Evolutionary conservation across 2,113 vertebrate species (phyloP).

Genomic region (Apaloderma vittatum): DNA sequence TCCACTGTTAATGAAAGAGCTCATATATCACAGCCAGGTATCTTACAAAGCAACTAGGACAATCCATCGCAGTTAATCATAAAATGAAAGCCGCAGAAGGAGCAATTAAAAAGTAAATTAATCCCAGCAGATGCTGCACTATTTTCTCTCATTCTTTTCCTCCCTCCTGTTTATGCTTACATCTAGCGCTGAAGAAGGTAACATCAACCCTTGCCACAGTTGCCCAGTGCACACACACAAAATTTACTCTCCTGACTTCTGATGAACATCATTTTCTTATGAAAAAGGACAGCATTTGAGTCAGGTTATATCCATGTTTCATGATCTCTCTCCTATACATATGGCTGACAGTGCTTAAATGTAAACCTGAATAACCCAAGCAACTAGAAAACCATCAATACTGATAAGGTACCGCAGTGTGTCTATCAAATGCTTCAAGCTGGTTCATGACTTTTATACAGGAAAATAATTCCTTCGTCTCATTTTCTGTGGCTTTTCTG

Average conservation of each 20-base stretch:
- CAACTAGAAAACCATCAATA: not conserved
- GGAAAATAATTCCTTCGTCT: not conserved
- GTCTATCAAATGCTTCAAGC: not conserved
- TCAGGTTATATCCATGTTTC: not conserved
- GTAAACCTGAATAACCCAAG: not conserved
- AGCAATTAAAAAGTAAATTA: slow-evolving; percentile 62
- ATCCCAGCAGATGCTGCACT: not conserved
- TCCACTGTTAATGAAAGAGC: not conserved
- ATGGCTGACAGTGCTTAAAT: not conserved
- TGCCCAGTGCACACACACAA: not conserved
- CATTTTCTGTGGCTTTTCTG: not conserved
- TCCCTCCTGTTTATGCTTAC: not conserved
- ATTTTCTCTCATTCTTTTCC: not conserved
- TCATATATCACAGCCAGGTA: slow-evolving; percentile 33
- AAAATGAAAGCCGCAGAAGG: slow-evolving; percentile 22
- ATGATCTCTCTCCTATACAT: not conserved
- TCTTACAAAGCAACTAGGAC: not conserved
- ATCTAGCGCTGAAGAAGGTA: not conserved
- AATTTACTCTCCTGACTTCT: not conserved
- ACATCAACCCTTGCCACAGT: not conserved
- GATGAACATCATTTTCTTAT: not conserved
- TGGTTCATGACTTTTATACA: not conserved
- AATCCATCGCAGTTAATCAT: slow-evolving; percentile 3
- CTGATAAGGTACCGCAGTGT: not conserved
- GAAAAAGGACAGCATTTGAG: not conserved